Base-by-base conservation (phyloP, 2,888 invertebrate genomes). In the Pristionchus maxplancki region DNA sequence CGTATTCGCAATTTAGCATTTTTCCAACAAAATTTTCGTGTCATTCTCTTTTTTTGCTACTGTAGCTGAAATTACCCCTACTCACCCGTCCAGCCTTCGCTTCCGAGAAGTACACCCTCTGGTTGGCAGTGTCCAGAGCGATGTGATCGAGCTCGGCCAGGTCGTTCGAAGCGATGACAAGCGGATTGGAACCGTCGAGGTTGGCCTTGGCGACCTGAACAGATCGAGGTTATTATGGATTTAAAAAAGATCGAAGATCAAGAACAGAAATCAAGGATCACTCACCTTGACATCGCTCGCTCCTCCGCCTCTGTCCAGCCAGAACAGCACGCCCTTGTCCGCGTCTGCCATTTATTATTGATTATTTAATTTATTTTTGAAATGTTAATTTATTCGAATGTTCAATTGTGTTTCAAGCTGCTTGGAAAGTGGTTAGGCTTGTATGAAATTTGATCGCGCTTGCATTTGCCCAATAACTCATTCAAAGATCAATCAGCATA, bases 261-360 rank as follows among this genome's bases (percentile, higher is more conserved):
- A 64, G 24, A 28, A 13, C 28, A 64, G 5, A 64, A 5, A 64
- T 64, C 71, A 71, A 71, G 37, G 64, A 64, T 64, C 71, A 31
- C 40, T 31, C 17, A 50, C 84, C 88, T 92, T 92, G 11, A 90
- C 91, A 82, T 91, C 91, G n/a, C 89, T 74, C 20, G 91, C 90
- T 48, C 91, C 91, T 40, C 97, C 98, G 17, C 99, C 99, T 91
- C 97, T 97, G 94, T 99, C 99, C 17, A 98, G 96, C 99, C 99
- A 99, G 95, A 97, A 99, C 48, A 98, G 95, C 95, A 97, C 97
- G 50, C 99, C 99, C 93, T 97, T 97, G n/a, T 96, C 96, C 0
- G 99, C 86, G 50, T 87, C 78, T 78, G 28, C 0, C 13, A 28
- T 3, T 9, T 62, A 28, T 28, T 31, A 28, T 67, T 67, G 31